Conservation (phyloP, 2,888 invertebrate genomes). For the Pristionchus exspectatus region DNA sequence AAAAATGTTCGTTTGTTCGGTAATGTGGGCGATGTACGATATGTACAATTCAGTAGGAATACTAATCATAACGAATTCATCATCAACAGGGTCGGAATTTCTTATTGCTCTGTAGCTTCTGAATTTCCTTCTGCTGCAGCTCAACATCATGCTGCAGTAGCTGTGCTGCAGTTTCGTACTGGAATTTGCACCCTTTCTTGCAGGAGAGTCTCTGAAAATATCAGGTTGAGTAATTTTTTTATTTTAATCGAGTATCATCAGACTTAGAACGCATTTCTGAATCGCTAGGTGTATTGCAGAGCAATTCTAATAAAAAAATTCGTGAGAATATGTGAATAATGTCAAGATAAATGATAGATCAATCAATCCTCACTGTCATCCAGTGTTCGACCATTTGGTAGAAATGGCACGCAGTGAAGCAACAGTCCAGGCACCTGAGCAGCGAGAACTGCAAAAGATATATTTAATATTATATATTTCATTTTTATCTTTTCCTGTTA, state of each 20-base stretch:
- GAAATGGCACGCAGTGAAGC: background rate
- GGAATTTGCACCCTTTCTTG: background rate
- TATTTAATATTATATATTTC: background rate
- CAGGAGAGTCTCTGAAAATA: background rate
- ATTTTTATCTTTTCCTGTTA: no score
- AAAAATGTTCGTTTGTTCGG: no score
- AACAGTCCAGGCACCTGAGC: background rate
- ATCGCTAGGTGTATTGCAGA: no score
- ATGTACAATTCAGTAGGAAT: no score
- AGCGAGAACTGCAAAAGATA: background rate
- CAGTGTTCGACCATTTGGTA: background rate
- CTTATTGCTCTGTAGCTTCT: background rate
- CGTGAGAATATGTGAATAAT: no score
- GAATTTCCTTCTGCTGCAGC: background rate
- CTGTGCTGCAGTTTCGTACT: background rate
- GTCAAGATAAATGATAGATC: background rate
- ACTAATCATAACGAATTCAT: no score
- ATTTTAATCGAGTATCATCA: background rate
- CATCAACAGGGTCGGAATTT: no score
- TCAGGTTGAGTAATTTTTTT: no score
- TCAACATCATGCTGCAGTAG: background rate
- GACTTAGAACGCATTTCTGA: no score
- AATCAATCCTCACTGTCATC: background rate
- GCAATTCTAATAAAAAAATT: no score
- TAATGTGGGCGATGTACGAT: no score